phyloP scores from a whole-genome alignment of 2,888 invertebrate species.

The Ichneumoninae sp. region DNA sequence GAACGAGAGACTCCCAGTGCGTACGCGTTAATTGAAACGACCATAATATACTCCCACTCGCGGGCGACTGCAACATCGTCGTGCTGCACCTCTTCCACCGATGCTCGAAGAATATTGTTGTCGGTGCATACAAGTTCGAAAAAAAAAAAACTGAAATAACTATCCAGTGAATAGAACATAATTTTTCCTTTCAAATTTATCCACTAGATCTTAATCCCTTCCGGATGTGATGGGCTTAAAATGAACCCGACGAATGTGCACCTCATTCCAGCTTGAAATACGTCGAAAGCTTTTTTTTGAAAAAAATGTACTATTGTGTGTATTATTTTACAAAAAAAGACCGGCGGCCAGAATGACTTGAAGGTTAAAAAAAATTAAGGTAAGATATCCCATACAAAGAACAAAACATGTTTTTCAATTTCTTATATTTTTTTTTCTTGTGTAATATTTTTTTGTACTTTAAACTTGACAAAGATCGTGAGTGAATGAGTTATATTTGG shows the following conservation, averaged over 20 bases:
- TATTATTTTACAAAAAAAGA: neutral
- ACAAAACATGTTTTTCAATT: neutral
- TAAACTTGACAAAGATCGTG: neutral
- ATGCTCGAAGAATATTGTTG: neutral
- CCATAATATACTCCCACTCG: neutral
- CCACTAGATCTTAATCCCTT: no score
- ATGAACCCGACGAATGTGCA: neutral
- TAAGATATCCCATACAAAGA: neutral
- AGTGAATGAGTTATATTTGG: slow-evolving; percentile 15
- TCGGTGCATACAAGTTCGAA: neutral
- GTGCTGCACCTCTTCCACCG: neutral
- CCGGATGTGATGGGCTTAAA: neutral
- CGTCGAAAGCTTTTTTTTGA: neutral
- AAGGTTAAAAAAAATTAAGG: neutral
- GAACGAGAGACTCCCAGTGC: neutral
- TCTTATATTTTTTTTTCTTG: neutral
- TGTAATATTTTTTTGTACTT: neutral
- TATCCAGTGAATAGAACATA: no score
- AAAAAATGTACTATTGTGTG: neutral
- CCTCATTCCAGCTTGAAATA: neutral
- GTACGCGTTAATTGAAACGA: slow-evolving; percentile 18
- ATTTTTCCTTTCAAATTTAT: no score
- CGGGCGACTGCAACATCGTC: neutral
- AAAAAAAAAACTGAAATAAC: no score
- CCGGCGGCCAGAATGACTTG: neutral